phyloP scores from a whole-genome alignment of 1,140 invertebrate species.

The Macrocentrus cingulum region DNA sequence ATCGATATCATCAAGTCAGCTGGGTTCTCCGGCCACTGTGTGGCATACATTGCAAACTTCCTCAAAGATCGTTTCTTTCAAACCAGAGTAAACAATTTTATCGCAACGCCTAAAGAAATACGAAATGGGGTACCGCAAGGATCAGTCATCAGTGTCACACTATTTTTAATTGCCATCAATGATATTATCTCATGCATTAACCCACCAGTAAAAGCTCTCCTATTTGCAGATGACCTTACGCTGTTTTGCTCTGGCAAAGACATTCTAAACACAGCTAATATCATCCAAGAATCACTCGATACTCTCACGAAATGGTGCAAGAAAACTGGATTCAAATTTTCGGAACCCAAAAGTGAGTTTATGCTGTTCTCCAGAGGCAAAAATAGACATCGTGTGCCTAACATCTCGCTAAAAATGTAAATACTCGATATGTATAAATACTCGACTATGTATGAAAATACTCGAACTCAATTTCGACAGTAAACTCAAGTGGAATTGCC shows the following conservation, averaged over 20 bases:
- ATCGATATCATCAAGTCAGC: background rate
- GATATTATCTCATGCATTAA: background rate
- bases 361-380: background rate
- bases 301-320: background rate
- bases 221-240: slow-evolving; percentile 13
- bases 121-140: slow-evolving; percentile 6
- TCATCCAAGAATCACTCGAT: background rate
- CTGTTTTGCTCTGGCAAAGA: background rate
- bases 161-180: background rate
- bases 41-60: slow-evolving; percentile 4
- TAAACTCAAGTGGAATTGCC: slow-evolving; percentile 23
- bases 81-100: background rate
- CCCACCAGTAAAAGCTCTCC: background rate
- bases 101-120: background rate
- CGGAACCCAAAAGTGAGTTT: background rate
- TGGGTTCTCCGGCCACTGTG: background rate
- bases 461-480: slow-evolving; percentile 28
- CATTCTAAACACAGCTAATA: background rate
- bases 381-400: background rate
- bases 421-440: background rate
- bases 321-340: slow-evolving; percentile 10
- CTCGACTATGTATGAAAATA: too few relatives aligned
- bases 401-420: slow-evolving; percentile 3
- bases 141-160: background rate
- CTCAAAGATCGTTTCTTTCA: background rate